These are phyloP conservation scores for Arrhamphus sclerolepis DNA, from an alignment of 2,797 vertebrate genomes.

Conservation along the genomic window DNA sequence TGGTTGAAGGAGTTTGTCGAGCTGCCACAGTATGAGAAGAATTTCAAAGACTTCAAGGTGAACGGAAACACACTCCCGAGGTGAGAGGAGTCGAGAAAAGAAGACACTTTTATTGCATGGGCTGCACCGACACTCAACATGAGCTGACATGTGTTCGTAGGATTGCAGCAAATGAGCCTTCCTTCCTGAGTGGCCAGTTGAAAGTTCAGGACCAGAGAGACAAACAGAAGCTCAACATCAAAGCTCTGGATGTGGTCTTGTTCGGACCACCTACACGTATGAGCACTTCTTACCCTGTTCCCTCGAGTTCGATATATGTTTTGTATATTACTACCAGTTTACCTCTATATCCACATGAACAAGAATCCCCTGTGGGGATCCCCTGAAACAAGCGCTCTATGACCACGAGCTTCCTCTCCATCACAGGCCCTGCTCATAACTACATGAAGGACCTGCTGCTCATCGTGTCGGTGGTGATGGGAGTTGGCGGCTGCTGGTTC, in stretches of 20 bases:
- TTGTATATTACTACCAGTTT: not conserved
- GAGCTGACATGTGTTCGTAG: slow-evolving; percentile 68
- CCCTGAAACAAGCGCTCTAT: too few species aligned
- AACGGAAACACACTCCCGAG: slow-evolving; percentile 96
- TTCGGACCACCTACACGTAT: slow-evolving; percentile 96
- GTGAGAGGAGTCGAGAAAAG: slow-evolving; percentile 70
- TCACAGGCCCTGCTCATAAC: slow-evolving; percentile 89
- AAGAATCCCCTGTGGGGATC: too few species aligned
- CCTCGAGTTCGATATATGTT: not conserved
- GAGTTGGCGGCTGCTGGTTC: slow-evolving; percentile 97
- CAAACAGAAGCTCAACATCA: slow-evolving; percentile 97
- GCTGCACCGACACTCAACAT: not conserved
- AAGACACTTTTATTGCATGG: not conserved
- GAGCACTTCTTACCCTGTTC: slow-evolving; percentile 35
- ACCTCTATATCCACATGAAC: not conserved
- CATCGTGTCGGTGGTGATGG: slow-evolving; percentile 95
- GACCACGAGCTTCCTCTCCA: slow-evolving; percentile 2
- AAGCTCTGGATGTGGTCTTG: slow-evolving; percentile 96
- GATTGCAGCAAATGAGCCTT: slow-evolving; percentile 95
- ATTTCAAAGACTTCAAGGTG: slow-evolving; percentile 92
- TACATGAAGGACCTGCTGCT: slow-evolving; percentile 98
- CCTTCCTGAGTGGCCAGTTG: slow-evolving; percentile 91
- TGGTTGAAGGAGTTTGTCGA: slow-evolving; percentile 98
- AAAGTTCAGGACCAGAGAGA: slow-evolving; percentile 96
- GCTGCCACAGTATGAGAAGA: slow-evolving; percentile 96